Evolutionary conservation across 2,888 invertebrate genomes (phyloP), one percentile per base, ranked within the genome.

Genomic region (Apotomis capreana): DNA sequence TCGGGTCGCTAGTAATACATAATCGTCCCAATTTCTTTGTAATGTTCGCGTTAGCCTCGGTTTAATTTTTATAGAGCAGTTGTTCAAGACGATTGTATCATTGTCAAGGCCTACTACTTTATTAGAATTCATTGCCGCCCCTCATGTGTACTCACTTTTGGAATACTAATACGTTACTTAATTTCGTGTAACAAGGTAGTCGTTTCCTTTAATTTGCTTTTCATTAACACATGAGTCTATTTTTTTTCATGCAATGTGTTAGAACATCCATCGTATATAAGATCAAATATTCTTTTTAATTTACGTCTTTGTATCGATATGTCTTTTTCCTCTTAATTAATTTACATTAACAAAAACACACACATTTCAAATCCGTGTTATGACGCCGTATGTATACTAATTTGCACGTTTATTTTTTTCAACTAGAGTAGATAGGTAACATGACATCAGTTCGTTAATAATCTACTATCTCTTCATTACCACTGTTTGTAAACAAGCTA

Each of bases 71-170:
- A 85, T 84, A 83, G 81, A 83, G 83, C 78, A 80, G 81, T 84
- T 84, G 85, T 83, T 79, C 81, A 86, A 84, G 81, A 83, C 80
- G 85, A 85, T 87, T 85, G 87, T 88, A 87, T 87, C 87, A 89
- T 85, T 90, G 87, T 87, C 90, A 90, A 91, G 90, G 90, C 77
- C 88, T 89, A 87, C 87, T 81, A 82, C 84, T 89, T 86, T 84
- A 88, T 89, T 88, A 86, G 84, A 89, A 90, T 90, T 90, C 88
- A 88, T 87, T 85, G 84, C 87, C 85, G 26, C 87, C 87, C 87
- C 86, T 87, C 89, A 81, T 80, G 83, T 81, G 84, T 84, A 84
- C 81, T 87, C 85, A 84, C 87, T 82, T 86, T 86, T 84, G 78
- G 89, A 86, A 89, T 89, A 89, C 86, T 86, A 87, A 89, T 87